Conservation (phyloP, 2,888 invertebrate genomes). For the Stenurella melanura region DNA sequence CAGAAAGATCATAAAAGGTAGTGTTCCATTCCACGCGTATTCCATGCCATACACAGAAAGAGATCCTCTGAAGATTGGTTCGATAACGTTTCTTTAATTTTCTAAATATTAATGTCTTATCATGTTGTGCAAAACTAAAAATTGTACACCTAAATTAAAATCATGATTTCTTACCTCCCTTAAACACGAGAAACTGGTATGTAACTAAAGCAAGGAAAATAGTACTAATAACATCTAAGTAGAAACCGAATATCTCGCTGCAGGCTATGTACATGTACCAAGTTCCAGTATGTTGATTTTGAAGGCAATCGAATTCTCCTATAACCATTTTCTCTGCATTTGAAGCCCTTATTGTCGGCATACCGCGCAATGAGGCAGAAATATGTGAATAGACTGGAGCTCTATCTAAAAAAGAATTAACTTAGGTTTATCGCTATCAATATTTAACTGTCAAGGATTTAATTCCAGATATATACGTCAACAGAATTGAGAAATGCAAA, state of each 20-base stretch:
- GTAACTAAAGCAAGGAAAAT: slow-evolving; percentile 78
- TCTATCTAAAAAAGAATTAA: slow-evolving; percentile 75
- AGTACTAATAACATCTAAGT: slow-evolving; percentile 79
- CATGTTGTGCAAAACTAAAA: too few species aligned
- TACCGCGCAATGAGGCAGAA: slow-evolving; percentile 88
- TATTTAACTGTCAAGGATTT: too few species aligned
- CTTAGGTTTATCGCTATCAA: too few species aligned
- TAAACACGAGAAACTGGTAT: slow-evolving; percentile 78
- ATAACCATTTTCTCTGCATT: slow-evolving; percentile 83
- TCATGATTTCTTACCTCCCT: slow-evolving; percentile 74
- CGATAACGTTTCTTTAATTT: too few species aligned
- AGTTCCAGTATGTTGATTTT: slow-evolving; percentile 80
- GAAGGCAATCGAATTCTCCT: slow-evolving; percentile 83
- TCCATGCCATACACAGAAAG: too few species aligned
- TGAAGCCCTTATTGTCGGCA: slow-evolving; percentile 90
- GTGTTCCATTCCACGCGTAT: too few species aligned
- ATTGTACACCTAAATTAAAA: not conserved
- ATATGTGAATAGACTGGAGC: slow-evolving; percentile 95
- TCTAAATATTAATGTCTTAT: too few species aligned
- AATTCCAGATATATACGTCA: too few species aligned
- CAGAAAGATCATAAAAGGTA: too few species aligned
- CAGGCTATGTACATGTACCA: slow-evolving; percentile 78
- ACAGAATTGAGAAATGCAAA: too few species aligned
- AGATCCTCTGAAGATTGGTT: too few species aligned
- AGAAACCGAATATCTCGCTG: slow-evolving; percentile 79